Conservation (phyloP, 2,113 vertebrate species). For the Ceyx cyanopectus region DNA sequence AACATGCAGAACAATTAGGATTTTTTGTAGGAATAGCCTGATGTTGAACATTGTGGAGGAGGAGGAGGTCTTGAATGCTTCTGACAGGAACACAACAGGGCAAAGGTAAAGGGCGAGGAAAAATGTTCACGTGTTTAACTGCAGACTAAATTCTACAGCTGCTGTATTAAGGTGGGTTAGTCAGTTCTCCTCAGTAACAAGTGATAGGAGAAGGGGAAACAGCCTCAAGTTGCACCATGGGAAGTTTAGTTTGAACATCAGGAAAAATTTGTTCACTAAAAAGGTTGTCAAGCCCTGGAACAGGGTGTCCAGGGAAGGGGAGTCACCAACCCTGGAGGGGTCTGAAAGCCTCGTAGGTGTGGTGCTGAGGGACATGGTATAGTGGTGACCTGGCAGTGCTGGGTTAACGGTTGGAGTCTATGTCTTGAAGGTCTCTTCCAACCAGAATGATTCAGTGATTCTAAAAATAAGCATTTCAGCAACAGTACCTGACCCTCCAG, state of each 20-base stretch:
- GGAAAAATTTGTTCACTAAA: neutral
- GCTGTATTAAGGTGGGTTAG: neutral
- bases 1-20: constrained; percentile 69
- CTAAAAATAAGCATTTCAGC: neutral
- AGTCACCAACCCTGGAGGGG: neutral
- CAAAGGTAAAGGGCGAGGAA: constrained; percentile 55
- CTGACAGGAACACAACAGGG: fast-evolving
- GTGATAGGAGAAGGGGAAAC: neutral
- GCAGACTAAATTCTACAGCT: neutral
- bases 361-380: neutral
- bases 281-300: neutral
- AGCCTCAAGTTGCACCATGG: neutral
- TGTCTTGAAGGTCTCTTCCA: neutral
- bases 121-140: neutral
- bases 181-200: neutral
- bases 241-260: neutral
- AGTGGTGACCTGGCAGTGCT: neutral
- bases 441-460: neutral
- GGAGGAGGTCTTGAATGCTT: neutral
- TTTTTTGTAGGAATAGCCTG: constrained; percentile 37
- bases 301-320: neutral
- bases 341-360: too few species aligned
- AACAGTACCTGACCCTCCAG: neutral
- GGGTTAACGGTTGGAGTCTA: neutral
- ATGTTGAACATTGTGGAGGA: neutral